Conservation (phyloP, 1,140 invertebrate species). For the Drosophila watanabei region DNA sequence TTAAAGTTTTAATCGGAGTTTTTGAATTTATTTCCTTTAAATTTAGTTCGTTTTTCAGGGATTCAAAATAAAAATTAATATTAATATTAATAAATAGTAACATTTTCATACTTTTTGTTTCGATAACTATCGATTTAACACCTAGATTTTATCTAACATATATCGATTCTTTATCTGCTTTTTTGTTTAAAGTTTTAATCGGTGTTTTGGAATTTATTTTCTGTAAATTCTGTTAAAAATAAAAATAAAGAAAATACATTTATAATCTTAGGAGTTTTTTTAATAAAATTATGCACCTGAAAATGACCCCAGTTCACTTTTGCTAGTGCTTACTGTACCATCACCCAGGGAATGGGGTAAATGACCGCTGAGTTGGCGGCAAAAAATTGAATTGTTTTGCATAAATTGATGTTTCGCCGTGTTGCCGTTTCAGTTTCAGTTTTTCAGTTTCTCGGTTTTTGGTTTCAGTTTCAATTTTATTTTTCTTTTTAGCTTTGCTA, state of each 20-base stretch:
- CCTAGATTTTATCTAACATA: background rate
- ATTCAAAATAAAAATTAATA: too few relatives aligned
- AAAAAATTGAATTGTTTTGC: conserved; percentile 80
- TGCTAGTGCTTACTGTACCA: background rate
- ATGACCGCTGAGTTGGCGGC: conserved; percentile 69
- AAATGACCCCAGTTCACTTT: too few relatives aligned
- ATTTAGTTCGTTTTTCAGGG: too few relatives aligned
- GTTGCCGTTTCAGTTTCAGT: conserved; percentile 19
- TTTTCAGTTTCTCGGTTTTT: background rate
- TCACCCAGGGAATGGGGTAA: conserved; percentile 47
- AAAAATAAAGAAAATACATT: too few relatives aligned
- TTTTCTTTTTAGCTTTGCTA: background rate
- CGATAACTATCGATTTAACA: background rate
- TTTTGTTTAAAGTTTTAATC: too few relatives aligned
- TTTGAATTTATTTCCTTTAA: background rate
- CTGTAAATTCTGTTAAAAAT: too few relatives aligned
- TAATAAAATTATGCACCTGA: too few relatives aligned
- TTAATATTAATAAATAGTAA: too few relatives aligned
- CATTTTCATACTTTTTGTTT: too few relatives aligned
- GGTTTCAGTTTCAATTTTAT: conserved; percentile 19
- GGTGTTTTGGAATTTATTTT: background rate
- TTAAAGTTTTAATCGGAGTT: too few relatives aligned
- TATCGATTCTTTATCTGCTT: background rate
- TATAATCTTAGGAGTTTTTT: too few relatives aligned
- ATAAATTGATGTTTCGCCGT: conserved; percentile 69